Evolutionary conservation across 1,140 invertebrate genomes (phyloP).

Genomic region (Drosophila chauvacae): DNA sequence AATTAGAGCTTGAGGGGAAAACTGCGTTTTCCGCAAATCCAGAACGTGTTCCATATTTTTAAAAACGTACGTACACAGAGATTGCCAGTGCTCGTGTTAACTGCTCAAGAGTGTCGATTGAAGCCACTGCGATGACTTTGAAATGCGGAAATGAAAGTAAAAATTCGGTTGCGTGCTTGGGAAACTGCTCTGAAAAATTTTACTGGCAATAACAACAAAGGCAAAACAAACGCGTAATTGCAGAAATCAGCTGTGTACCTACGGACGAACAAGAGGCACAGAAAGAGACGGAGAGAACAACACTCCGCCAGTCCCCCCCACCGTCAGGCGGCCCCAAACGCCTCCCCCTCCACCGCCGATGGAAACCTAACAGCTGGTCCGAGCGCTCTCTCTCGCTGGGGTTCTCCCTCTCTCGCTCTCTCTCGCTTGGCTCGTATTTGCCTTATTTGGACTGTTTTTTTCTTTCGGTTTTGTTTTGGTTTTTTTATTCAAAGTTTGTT

Average conservation of each 20-base stretch:
- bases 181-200: constrained; percentile 62
- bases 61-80: constrained; percentile 16
- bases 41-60: constrained; percentile 32
- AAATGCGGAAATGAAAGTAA: constrained; percentile 75
- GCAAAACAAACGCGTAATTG: constrained; percentile 83
- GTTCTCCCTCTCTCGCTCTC: constrained; percentile 20
- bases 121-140: constrained; percentile 38
- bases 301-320: constrained; percentile 45
- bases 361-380: constrained; percentile 67
- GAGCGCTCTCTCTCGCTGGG: constrained; percentile 25
- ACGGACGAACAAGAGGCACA: constrained; percentile 58
- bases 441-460: constrained; percentile 57
- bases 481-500: constrained; percentile 37
- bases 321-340: constrained; percentile 25
- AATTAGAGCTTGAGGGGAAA: constrained; percentile 32
- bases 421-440: constrained; percentile 27
- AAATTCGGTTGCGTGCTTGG: constrained; percentile 70
- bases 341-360: constrained; percentile 12
- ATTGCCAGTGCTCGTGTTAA: constrained; percentile 18
- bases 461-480: constrained; percentile 70
- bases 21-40: constrained; percentile 32
- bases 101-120: constrained; percentile 15
- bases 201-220: constrained; percentile 68
- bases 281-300: constrained; percentile 53
- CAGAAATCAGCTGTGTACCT: constrained; percentile 84